A percentile compares a stretch with the other conserved stretches of the same genome.
phyloP scores from a whole-genome alignment of 2,888 invertebrate genomes.

The Watsonalla cultraria region DNA sequence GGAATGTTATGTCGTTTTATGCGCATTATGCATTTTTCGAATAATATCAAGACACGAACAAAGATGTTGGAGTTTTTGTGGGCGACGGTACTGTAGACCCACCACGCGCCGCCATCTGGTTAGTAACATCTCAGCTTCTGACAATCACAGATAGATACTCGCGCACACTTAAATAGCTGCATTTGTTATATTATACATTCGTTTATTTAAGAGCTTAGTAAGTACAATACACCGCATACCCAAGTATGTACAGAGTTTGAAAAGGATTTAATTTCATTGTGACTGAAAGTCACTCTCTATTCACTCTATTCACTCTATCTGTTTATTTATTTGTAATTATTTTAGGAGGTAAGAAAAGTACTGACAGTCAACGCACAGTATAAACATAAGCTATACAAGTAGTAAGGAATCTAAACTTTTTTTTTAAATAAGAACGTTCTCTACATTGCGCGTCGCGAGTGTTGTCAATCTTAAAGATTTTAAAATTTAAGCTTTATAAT shows the following conservation, averaged over 20 bases:
- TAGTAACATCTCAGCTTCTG: slow-evolving; percentile 62
- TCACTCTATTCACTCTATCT: too few species aligned
- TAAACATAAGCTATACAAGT: too few species aligned
- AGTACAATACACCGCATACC: not conserved
- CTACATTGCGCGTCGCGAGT: too few species aligned
- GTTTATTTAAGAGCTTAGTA: not conserved
- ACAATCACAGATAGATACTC: slow-evolving; percentile 61
- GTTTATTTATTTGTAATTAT: too few species aligned
- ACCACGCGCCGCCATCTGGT: slow-evolving; percentile 70
- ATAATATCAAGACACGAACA: slow-evolving; percentile 12
- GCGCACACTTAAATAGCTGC: slow-evolving; percentile 34
- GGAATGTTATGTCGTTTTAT: slow-evolving; percentile 2
- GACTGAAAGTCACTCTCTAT: too few species aligned
- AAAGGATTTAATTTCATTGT: too few species aligned
- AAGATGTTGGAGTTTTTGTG: slow-evolving; percentile 40
- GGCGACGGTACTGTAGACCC: slow-evolving; percentile 46
- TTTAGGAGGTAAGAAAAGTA: too few species aligned
- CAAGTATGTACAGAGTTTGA: slow-evolving; percentile 4
- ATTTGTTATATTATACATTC: slow-evolving; percentile 32
- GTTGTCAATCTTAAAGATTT: too few species aligned
- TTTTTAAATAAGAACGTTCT: too few species aligned
- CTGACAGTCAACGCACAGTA: too few species aligned
- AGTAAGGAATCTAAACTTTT: too few species aligned
- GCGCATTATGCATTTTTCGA: not conserved
- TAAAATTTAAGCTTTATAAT: too few species aligned